Percentiles rank a stretch among this genome's conserved stretches.
These are phyloP conservation scores for Esperia sulphurella DNA, from an alignment of 2,888 invertebrate species.

Conservation along the genomic window DNA sequence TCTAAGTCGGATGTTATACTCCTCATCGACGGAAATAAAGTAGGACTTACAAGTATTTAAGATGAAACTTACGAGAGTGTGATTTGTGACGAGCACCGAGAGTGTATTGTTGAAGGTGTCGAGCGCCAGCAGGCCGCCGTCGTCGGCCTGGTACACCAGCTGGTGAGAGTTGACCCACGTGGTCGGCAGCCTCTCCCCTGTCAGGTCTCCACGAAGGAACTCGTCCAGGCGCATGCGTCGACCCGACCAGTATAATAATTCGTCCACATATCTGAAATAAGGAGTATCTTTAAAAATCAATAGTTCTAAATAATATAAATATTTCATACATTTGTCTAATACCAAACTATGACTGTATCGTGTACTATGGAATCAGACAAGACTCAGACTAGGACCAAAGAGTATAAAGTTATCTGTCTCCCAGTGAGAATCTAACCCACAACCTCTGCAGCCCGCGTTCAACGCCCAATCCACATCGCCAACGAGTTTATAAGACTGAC, in stretches of 20 bases:
- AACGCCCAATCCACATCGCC: too few species aligned
- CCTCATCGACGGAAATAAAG: too few species aligned
- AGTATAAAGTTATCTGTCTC: too few species aligned
- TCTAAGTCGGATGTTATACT: too few species aligned
- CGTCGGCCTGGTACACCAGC: constrained; percentile 92
- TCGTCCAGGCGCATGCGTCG: constrained; percentile 91
- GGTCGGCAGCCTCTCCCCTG: constrained; percentile 85
- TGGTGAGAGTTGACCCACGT: constrained; percentile 90
- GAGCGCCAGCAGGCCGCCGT: constrained; percentile 89
- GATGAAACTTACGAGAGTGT: constrained; percentile 84
- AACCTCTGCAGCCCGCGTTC: too few species aligned
- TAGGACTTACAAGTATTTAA: background rate
- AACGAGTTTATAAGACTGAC: too few species aligned
- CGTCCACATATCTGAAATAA: constrained; percentile 87
- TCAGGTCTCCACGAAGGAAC: constrained; percentile 88
- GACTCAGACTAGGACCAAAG: too few species aligned
- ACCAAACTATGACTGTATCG: too few species aligned
- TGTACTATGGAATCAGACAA: too few species aligned
- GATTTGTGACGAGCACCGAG: constrained; percentile 90
- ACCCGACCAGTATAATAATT: constrained; percentile 93
- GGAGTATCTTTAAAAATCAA: background rate
- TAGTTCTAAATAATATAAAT: too few species aligned
- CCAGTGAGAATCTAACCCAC: too few species aligned
- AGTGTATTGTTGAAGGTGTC: constrained; percentile 89
- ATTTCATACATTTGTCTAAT: too few species aligned